phyloP scores from a whole-genome alignment of 2,888 invertebrate species.

The Lysandra bellargus region DNA sequence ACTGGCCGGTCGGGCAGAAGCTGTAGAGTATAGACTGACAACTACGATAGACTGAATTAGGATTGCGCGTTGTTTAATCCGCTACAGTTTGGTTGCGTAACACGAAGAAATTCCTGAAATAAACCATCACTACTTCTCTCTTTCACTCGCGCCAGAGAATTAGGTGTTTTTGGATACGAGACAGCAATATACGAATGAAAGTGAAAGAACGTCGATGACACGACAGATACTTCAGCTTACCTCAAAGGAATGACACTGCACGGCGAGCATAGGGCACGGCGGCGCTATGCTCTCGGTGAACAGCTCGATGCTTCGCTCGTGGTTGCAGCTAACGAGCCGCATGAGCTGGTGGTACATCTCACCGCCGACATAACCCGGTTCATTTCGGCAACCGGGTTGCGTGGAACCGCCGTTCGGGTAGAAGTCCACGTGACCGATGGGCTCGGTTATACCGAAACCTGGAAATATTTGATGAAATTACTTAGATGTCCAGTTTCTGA shows the following conservation, averaged over 20 bases:
- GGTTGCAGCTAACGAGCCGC: slow-evolving; percentile 91
- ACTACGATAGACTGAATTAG: too few species aligned
- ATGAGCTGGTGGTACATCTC: slow-evolving; percentile 74
- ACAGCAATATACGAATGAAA: too few species aligned
- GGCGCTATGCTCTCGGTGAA: slow-evolving; percentile 91
- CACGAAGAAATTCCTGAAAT: too few species aligned
- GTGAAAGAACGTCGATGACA: too few species aligned
- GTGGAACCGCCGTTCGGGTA: slow-evolving; percentile 93
- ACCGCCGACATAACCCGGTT: slow-evolving; percentile 43
- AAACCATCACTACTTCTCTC: too few species aligned
- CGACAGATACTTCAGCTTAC: slow-evolving; percentile 52
- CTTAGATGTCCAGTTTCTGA: too few species aligned
- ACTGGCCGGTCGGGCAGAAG: too few species aligned
- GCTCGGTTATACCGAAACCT: slow-evolving; percentile 89
- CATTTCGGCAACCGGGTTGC: slow-evolving; percentile 76
- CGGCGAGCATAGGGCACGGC: slow-evolving; percentile 87
- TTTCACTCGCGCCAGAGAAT: too few species aligned
- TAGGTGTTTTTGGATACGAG: too few species aligned
- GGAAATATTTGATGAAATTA: slow-evolving; percentile 25
- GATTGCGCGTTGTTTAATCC: too few species aligned
- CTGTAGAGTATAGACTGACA: too few species aligned
- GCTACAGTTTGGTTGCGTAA: too few species aligned
- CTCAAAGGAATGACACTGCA: slow-evolving; percentile 89
- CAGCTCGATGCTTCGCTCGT: slow-evolving; percentile 90
- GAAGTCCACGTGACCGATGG: slow-evolving; percentile 94